Percentiles rank a stretch among this genome's conserved stretches.
Conservation (phyloP, 2,797 vertebrate species). For the Falco biarmicus region DNA sequence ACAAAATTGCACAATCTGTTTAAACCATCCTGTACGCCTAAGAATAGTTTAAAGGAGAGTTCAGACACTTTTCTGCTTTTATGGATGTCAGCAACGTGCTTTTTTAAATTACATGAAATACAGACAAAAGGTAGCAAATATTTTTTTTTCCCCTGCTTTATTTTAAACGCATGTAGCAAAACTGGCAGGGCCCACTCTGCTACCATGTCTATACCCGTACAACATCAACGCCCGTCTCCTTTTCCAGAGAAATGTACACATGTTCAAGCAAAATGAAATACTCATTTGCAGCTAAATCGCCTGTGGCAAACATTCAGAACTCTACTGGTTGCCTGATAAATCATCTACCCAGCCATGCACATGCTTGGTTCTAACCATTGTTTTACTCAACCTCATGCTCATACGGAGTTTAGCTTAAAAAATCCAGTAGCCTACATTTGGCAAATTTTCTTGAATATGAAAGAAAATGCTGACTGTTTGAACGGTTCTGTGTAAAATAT, state of each 20-base stretch:
- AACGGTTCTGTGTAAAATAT: background rate
- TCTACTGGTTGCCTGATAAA: background rate
- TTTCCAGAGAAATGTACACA: background rate
- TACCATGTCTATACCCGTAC: background rate
- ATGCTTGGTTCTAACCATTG: background rate
- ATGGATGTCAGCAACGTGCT: background rate
- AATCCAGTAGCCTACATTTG: background rate
- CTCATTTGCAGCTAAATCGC: conserved; percentile 18
- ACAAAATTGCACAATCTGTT: background rate
- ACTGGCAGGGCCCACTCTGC: background rate
- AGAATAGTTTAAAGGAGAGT: background rate
- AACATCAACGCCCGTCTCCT: background rate
- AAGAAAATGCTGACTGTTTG: background rate
- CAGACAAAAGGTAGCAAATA: background rate
- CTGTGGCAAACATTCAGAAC: background rate
- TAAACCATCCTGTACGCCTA: background rate
- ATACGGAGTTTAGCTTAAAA: background rate
- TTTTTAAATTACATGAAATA: background rate
- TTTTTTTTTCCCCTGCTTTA: background rate
- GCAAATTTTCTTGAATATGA: background rate
- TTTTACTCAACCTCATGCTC: background rate
- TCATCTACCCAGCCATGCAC: background rate
- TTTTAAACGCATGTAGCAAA: background rate
- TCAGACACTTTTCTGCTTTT: background rate
- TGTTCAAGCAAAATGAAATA: conserved; percentile 7